Evolutionary conservation across 2,888 invertebrate genomes (phyloP).

Genomic region (Acronicta alni): DNA sequence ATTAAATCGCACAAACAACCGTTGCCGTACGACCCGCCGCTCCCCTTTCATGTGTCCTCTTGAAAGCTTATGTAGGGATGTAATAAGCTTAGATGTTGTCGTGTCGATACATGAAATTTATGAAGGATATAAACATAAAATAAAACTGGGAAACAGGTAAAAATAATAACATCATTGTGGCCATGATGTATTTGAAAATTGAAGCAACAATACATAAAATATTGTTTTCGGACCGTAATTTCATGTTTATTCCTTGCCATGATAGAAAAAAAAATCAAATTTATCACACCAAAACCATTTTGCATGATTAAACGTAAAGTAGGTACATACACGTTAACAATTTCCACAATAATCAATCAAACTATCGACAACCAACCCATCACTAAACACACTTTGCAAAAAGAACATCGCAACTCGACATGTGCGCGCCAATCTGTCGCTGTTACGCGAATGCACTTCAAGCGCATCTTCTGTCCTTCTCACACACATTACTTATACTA

Average conservation of each 20-base stretch:
- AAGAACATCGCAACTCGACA: conserved; percentile 87
- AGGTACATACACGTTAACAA: background rate
- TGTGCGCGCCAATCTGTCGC: conserved; percentile 89
- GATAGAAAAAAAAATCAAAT: too few relatives aligned
- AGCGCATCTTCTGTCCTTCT: conserved; percentile 65
- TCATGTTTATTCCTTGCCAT: too few relatives aligned
- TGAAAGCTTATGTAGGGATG: conserved; percentile 69
- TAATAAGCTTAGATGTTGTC: conserved; percentile 1
- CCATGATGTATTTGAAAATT: too few relatives aligned
- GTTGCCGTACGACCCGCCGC: conserved; percentile 79
- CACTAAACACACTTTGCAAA: conserved; percentile 75
- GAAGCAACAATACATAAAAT: too few relatives aligned
- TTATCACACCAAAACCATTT: too few relatives aligned
- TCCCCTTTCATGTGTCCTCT: conserved; percentile 75
- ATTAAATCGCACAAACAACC: conserved; percentile 90
- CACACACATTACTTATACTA: conserved; percentile 42
- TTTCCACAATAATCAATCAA: conserved; percentile 12
- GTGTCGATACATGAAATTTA: conserved; percentile 43
- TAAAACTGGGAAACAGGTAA: too few relatives aligned
- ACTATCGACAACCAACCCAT: conserved; percentile 46
- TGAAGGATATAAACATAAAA: background rate
- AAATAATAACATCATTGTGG: too few relatives aligned
- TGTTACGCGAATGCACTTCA: conserved; percentile 78
- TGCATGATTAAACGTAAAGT: too few relatives aligned
- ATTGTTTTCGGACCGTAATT: too few relatives aligned